Evolutionary conservation across 2,888 invertebrate genomes (phyloP), one percentile per base, ranked within the genome.

Genomic region (Pycnomerus fuliginosus): DNA sequence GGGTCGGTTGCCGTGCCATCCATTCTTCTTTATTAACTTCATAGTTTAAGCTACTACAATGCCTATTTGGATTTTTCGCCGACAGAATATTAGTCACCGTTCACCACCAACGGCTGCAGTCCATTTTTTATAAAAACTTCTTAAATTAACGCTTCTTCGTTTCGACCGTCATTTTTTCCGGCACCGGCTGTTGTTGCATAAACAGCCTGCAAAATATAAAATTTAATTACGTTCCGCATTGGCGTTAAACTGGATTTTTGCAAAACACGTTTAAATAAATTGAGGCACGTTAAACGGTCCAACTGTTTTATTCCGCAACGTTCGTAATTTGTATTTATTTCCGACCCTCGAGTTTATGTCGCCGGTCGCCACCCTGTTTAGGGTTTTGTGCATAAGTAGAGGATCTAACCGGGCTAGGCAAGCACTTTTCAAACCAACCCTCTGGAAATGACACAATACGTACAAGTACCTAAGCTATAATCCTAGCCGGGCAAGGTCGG

Each of bases 371-470:
- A 35, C 36, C 38, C 38, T 13, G 22, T 16, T 22, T 22, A 13
- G 12, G 8, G 10, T 14, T 56, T 58, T 50, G 50, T 4, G n/a
- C n/a, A n/a, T n/a, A n/a, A n/a, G n/a, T n/a, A 46, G 34, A 44
- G 48, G 52, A 48, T 13, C 34, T 24, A 23, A 53, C 56, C 49
- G 35, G 53, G 60, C 58, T 58, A 60, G 55, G 55, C 56, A 60
- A 61, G 62, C 61, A 62, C 59, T 65, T 59, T 55, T 56, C 48
- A 58, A 56, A 52, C 56, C 51, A 58, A 65, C 65, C 66, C 61
- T 58, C 62, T 65, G 65, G 56, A 65, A 66, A 60, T 65, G 67
- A 67, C 67, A 68, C 67, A 68, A 67, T 68, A 57, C 51, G 48
- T 29, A 60, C 53, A 56, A 63, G 64, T 65, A 64, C 62, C 62